phyloP scores from a whole-genome alignment of 2,797 vertebrate genomes.

The Pteronotus mesoamericanus region DNA sequence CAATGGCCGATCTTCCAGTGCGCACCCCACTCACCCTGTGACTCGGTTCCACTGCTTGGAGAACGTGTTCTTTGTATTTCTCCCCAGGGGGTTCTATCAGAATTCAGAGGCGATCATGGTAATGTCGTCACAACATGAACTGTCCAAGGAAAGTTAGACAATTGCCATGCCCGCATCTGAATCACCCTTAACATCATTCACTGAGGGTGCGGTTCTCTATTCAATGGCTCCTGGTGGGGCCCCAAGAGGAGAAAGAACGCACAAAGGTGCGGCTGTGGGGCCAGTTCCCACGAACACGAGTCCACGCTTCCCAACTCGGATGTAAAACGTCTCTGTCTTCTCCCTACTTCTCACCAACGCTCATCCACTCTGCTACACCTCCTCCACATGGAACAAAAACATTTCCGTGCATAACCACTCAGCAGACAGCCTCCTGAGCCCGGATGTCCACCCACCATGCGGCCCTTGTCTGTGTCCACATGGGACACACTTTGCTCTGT shows the following conservation, averaged over 20 bases:
- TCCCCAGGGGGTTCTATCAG: not conserved
- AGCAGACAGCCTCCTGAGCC: rapidly evolving
- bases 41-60: not conserved
- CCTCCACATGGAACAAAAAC: not conserved
- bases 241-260: rapidly evolving
- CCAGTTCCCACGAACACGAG: rapidly evolving
- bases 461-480: rapidly evolving
- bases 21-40: not conserved
- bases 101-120: not conserved
- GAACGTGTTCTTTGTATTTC: not conserved
- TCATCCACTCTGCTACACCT: too few relatives aligned
- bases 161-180: not conserved
- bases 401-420: not conserved
- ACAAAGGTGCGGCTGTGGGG: rapidly evolving
- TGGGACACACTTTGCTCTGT: rapidly evolving
- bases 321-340: rapidly evolving
- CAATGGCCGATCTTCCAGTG: too few relatives aligned
- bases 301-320: rapidly evolving
- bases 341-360: not conserved
- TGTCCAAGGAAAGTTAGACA: not conserved
- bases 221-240: rapidly evolving
- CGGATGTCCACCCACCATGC: rapidly evolving
- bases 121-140: not conserved
- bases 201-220: not conserved
- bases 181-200: too few relatives aligned